Evolutionary conservation across 2,888 invertebrate species (phyloP).

Genomic region (Acronicta alni): DNA sequence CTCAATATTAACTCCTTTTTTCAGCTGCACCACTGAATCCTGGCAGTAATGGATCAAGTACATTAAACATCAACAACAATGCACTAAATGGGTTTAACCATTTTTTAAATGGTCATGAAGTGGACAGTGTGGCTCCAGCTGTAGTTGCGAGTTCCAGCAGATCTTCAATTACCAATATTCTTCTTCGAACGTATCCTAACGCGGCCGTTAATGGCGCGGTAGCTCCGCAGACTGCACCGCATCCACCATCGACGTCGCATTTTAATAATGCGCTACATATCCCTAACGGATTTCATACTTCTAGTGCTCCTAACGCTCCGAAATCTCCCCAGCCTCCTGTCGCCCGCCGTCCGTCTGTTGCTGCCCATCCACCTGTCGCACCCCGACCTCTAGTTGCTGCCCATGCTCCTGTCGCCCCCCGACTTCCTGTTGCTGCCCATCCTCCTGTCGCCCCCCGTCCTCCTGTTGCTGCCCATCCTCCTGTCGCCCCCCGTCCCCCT

Average conservation of each 20-base stretch:
- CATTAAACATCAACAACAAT: conserved; percentile 18
- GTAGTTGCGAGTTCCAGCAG: conserved; percentile 16
- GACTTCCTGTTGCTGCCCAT: background rate
- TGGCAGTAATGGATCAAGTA: conserved; percentile 26
- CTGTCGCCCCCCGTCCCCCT: background rate
- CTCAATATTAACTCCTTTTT: conserved; percentile 5
- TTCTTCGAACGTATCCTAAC: conserved; percentile 26
- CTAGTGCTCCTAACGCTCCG: conserved; percentile 6
- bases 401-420: background rate
- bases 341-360: background rate
- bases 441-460: background rate
- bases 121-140: conserved; percentile 5
- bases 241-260: background rate
- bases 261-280: background rate
- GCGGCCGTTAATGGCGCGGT: conserved; percentile 6
- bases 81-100: conserved; percentile 31
- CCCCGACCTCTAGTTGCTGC: conserved; percentile 3
- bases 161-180: conserved; percentile 31
- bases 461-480: background rate
- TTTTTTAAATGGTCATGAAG: conserved; percentile 31
- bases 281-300: background rate
- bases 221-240: background rate
- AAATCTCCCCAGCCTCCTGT: conserved; percentile 11
- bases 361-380: conserved; percentile 1
- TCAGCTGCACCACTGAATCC: conserved; percentile 6